Base-by-base conservation (phyloP, 92 coral and sea anemone species). In the Epizoanthus scotinus region DNA sequence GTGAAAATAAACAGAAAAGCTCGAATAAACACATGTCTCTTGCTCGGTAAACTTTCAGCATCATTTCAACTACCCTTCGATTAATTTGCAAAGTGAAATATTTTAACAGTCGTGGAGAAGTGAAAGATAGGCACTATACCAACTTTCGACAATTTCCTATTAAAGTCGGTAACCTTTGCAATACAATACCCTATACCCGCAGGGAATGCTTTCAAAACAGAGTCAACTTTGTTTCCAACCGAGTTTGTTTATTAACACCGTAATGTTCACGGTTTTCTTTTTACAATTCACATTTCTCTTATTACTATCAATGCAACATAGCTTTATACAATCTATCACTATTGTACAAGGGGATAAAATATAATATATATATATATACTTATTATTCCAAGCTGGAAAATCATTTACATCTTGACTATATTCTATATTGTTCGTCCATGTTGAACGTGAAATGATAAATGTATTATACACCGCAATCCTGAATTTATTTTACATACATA, bases 381-480 rank as follows among this genome's bases (percentile, higher is more conserved):
- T 60, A 59, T 75, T 75, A 53, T 75, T 75, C 68, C 81, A 75
- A 60, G 81, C 6, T 59, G 81, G 81, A 75, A 84, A 84, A 79
- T 88, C 91, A 88, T 88, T 88, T 88, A 88, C 91, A 88, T 67
- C 91, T 88, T 78, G 67, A 29, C 78, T 66, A 31, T 50, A 55
- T 61, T 87, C 64, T 87, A 82, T 84, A 36, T 28, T 34, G 58
- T 60, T 87, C 82, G 73, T 83, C 70, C 84, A 27, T 52, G 69
- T 63, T 49, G 73, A 71, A 70, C 77, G 85, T 29, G 64, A 88
- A 68, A 75, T 81, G 77, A 77, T 88, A 84, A 50, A 64, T 47
- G 97, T 90, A 84, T 84, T 93, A 85, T 90, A 92, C 89, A 91
- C 93, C 87, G 85, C 64, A 29, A 78, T 59, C 67, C 67, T 58